Percentiles rank a stretch among this genome's conserved stretches.
Evolutionary conservation across 2,797 vertebrate species (phyloP).

Genomic region (Spinibarbus caldwelli): DNA sequence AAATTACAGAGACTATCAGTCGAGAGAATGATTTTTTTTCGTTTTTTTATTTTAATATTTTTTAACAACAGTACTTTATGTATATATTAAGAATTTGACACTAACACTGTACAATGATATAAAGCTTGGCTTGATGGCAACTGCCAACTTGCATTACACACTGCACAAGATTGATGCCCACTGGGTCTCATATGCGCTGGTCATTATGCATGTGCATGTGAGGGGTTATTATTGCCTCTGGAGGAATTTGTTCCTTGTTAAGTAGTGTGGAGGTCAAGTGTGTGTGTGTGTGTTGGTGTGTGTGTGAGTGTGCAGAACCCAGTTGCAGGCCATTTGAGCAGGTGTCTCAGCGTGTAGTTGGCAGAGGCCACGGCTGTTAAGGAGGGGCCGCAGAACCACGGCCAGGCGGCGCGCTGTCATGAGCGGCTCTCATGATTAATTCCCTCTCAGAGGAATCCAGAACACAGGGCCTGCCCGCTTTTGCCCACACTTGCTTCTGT

Average conservation of each 20-base stretch:
- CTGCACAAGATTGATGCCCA: constrained; percentile 4
- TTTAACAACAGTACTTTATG: no score
- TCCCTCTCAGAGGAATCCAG: constrained; percentile 40
- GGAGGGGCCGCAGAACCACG: background rate
- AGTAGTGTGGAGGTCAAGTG: constrained; percentile 65
- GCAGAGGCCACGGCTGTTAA: constrained; percentile 34
- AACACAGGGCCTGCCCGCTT: constrained; percentile 18
- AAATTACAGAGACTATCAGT: background rate
- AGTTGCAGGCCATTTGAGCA: constrained; percentile 59
- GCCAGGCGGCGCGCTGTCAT: constrained; percentile 31
- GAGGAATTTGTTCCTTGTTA: constrained; percentile 61
- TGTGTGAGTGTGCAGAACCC: constrained; percentile 47
- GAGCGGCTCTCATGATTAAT: constrained; percentile 31
- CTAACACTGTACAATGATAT: background rate
- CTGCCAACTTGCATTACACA: constrained; percentile 1
- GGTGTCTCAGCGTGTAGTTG: constrained; percentile 66
- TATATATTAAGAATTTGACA: background rate
- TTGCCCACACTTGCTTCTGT: constrained; percentile 39
- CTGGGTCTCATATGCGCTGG: background rate
- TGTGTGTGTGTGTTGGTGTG: no score
- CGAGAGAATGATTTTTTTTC: background rate
- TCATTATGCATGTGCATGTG: constrained; percentile 29
- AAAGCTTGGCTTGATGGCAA: background rate
- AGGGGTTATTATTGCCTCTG: constrained; percentile 30
- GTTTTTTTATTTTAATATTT: no score